A percentile compares a stretch with the other conserved stretches of the same genome.
Evolutionary conservation across 2,888 invertebrate species (phyloP).

Genomic region (Pilophorus perplexus): DNA sequence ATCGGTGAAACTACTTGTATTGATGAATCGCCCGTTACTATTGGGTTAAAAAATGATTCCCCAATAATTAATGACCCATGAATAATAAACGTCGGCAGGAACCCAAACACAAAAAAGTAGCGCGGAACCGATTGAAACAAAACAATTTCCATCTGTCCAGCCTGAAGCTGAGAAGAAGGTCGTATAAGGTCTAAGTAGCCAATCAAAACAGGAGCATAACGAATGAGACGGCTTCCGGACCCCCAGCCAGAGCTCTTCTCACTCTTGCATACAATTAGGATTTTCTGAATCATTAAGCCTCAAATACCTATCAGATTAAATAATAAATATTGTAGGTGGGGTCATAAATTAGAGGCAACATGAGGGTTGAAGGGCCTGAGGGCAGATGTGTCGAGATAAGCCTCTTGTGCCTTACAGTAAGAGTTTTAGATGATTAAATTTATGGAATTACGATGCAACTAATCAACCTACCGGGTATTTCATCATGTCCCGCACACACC

Average conservation of each 20-base stretch:
- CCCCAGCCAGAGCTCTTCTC: not conserved
- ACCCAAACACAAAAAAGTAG: not conserved
- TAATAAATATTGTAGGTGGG: slow-evolving; percentile 21
- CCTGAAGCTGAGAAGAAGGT: not conserved
- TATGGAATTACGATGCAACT: too few species aligned
- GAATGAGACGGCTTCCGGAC: slow-evolving; percentile 14
- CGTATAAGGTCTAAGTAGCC: slow-evolving; percentile 23
- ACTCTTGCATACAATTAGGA: slow-evolving; percentile 28
- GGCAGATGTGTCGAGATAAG: slow-evolving; percentile 5
- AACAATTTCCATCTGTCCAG: slow-evolving; percentile 16
- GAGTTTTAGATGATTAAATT: too few species aligned
- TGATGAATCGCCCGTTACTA: too few species aligned
- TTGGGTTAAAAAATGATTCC: not conserved
- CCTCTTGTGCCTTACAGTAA: slow-evolving; percentile 16
- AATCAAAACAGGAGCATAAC: slow-evolving; percentile 18
- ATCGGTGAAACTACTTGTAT: too few species aligned
- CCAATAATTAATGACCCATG: slow-evolving; percentile 25
- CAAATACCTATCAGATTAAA: slow-evolving; percentile 31
- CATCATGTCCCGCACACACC: too few species aligned
- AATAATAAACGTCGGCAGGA: slow-evolving; percentile 7
- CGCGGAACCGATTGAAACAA: slow-evolving; percentile 17
- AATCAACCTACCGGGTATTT: too few species aligned
- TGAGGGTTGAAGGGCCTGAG: not conserved
- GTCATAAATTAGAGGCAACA: slow-evolving; percentile 18
- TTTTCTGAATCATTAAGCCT: slow-evolving; percentile 27